phyloP scores from a whole-genome alignment of 2,113 vertebrate genomes.

The Micromys minutus region DNA sequence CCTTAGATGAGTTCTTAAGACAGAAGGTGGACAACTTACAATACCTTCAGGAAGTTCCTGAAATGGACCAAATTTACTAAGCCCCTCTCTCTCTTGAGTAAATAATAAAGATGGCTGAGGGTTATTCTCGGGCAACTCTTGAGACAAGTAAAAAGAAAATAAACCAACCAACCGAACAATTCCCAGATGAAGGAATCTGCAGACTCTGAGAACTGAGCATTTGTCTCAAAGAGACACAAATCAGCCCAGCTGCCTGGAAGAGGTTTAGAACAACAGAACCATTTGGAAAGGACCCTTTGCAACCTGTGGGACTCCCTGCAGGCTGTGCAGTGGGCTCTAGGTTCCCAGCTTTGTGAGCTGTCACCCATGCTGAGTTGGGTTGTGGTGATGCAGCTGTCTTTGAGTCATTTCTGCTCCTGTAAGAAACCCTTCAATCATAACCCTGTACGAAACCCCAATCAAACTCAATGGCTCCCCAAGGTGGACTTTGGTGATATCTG shows the following conservation, averaged over 20 bases:
- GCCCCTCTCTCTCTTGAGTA: background rate
- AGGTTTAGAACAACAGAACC: background rate
- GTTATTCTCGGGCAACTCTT: background rate
- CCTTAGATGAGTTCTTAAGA: background rate
- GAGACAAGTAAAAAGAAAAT: background rate
- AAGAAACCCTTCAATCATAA: background rate
- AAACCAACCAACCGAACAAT: background rate
- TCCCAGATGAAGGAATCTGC: background rate
- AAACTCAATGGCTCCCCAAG: background rate
- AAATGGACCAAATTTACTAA: background rate
- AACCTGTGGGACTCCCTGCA: background rate
- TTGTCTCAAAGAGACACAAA: background rate
- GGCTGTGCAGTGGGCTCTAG: background rate
- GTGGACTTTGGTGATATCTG: background rate
- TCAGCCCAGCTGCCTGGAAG: background rate
- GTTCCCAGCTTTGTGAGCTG: background rate
- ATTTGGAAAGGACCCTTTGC: background rate
- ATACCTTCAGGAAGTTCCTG: background rate
- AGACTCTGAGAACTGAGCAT: background rate
- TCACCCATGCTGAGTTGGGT: background rate
- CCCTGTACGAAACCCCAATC: background rate
- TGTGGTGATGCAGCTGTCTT: background rate
- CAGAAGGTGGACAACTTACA: background rate
- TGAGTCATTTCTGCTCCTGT: background rate
- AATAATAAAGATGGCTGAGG: background rate